These are phyloP conservation scores for Cranoglanis bouderius DNA, from an alignment of 2,113 vertebrate species.

Conservation along the genomic window DNA sequence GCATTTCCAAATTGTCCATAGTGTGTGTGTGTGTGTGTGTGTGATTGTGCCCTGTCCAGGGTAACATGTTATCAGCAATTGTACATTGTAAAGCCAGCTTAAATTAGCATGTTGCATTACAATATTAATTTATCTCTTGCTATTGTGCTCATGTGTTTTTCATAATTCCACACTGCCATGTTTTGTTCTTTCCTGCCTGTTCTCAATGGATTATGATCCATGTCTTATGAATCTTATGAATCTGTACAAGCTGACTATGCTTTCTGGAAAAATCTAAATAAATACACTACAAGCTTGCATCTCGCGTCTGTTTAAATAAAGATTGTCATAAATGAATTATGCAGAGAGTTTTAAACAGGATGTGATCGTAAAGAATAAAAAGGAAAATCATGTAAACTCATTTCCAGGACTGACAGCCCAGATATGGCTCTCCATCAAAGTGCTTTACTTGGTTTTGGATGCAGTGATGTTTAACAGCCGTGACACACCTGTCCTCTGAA, in stretches of 20 bases:
- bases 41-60: too few relatives aligned
- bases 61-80: too few relatives aligned
- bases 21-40: too few relatives aligned
- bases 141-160: neutral
- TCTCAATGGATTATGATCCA: neutral
- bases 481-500: slow-evolving; percentile 22
- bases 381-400: slow-evolving; percentile 14
- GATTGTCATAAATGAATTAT: slow-evolving; percentile 1
- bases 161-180: neutral
- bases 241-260: neutral
- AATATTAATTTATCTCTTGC: neutral
- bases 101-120: neutral
- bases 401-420: slow-evolving; percentile 26
- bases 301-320: neutral
- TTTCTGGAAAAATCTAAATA: too few relatives aligned
- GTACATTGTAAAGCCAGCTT: neutral
- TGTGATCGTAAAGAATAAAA: neutral
- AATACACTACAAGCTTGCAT: neutral
- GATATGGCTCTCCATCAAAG: slow-evolving; percentile 30
- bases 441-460: slow-evolving; percentile 25
- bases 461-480: slow-evolving; percentile 24
- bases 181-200: neutral
- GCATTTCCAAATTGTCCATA: too few relatives aligned
- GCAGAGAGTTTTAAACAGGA: slow-evolving; percentile 2
- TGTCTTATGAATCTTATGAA: neutral